These are phyloP conservation scores for Watsonalla cultraria DNA, from an alignment of 2,888 invertebrate genomes.

Conservation along the genomic window DNA sequence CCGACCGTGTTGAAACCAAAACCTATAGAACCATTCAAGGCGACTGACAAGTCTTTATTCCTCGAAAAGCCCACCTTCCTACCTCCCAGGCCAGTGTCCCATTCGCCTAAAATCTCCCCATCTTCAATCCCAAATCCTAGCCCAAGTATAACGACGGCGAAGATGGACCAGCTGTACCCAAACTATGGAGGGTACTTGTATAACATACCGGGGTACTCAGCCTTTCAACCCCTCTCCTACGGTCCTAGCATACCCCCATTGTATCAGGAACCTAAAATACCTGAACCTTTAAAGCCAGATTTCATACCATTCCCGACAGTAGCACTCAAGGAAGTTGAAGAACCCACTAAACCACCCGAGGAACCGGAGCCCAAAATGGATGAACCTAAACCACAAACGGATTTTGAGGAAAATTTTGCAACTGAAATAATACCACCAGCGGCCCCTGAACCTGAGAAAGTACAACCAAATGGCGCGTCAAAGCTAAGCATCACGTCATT, in stretches of 20 bases:
- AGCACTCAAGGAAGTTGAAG: slow-evolving; percentile 29
- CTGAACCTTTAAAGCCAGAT: slow-evolving; percentile 33
- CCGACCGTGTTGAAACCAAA: slow-evolving; percentile 27
- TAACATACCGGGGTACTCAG: slow-evolving; percentile 68
- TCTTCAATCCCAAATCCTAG: slow-evolving; percentile 72
- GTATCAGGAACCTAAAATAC: slow-evolving; percentile 30
- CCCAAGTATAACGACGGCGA: slow-evolving; percentile 59
- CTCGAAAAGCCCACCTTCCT: slow-evolving; percentile 50
- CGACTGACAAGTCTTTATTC: slow-evolving; percentile 34
- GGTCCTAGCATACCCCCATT: slow-evolving; percentile 36
- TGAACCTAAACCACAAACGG: slow-evolving; percentile 38
- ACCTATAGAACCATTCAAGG: slow-evolving; percentile 41
- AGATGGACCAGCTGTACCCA: slow-evolving; percentile 53
- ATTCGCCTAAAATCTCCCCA: slow-evolving; percentile 68
- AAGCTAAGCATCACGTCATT: slow-evolving; percentile 56
- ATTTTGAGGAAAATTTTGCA: slow-evolving; percentile 64
- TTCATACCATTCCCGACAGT: slow-evolving; percentile 27
- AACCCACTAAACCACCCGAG: slow-evolving; percentile 22
- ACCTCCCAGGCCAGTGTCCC: slow-evolving; percentile 51
- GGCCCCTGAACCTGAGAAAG: slow-evolving; percentile 29
- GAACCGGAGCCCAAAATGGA: slow-evolving; percentile 19
- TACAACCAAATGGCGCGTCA: slow-evolving; percentile 31
- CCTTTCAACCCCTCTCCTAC: slow-evolving; percentile 59
- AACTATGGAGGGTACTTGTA: slow-evolving; percentile 62
- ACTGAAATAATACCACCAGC: slow-evolving; percentile 50